phyloP scores from a whole-genome alignment of 2,888 invertebrate genomes.

The Leptinotarsa haldemani region DNA sequence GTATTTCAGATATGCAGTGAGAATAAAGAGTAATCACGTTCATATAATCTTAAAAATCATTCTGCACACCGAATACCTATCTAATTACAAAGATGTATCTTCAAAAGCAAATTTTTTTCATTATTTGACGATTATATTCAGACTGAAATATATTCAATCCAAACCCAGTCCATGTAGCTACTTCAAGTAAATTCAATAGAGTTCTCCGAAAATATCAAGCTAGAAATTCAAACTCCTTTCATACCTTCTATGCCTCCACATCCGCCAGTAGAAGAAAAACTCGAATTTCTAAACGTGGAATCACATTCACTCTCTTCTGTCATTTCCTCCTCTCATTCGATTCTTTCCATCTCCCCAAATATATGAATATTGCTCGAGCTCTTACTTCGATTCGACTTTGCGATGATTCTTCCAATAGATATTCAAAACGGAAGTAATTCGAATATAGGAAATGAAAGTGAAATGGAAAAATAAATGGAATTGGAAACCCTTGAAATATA shows the following conservation, averaged over 20 bases:
- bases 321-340: neutral
- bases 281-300: neutral
- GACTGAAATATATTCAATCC: too few species aligned
- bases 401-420: conserved; percentile 1
- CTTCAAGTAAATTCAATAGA: too few species aligned
- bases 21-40: too few species aligned
- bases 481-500: conserved; percentile 25
- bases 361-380: conserved; percentile 24
- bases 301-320: neutral
- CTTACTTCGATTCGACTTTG: neutral
- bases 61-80: too few species aligned
- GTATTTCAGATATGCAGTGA: too few species aligned
- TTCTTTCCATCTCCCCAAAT: conserved; percentile 9
- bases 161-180: too few species aligned
- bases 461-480: conserved; percentile 41
- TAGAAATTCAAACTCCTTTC: neutral
- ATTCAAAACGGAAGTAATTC: conserved; percentile 39
- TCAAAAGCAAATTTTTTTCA: too few species aligned
- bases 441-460: conserved; percentile 40
- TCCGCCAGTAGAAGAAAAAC: neutral
- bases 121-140: too few species aligned
- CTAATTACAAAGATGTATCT: too few species aligned
- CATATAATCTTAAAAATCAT: too few species aligned
- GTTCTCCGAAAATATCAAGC: too few species aligned
- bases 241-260: neutral